These are phyloP conservation scores for Cybosia mesomella DNA, from an alignment of 2,888 invertebrate species.

Conservation along the genomic window DNA sequence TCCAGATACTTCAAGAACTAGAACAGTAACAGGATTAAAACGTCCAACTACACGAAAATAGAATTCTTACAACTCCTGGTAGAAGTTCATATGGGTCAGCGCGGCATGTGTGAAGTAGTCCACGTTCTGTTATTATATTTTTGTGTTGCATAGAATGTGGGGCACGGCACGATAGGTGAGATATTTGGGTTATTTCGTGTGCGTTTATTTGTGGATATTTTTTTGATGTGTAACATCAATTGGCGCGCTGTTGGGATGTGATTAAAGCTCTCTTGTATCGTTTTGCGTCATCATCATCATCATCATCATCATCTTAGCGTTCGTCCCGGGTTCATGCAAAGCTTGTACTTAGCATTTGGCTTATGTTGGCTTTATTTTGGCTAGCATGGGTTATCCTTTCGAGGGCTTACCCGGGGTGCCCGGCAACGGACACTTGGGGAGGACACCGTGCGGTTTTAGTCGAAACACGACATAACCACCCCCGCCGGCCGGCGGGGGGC, in stretches of 20 bases:
- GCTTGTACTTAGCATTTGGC: too few relatives aligned
- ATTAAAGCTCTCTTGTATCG: background rate
- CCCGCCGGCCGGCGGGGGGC: too few relatives aligned
- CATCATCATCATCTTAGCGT: too few relatives aligned
- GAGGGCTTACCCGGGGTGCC: too few relatives aligned
- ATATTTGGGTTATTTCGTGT: constrained; percentile 10
- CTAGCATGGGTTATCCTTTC: too few relatives aligned
- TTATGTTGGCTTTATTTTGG: too few relatives aligned
- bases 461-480: too few relatives aligned
- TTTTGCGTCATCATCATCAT: background rate
- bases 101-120: constrained; percentile 6
- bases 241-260: background rate
- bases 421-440: too few relatives aligned
- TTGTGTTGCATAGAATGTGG: constrained; percentile 16
- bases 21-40: constrained; percentile 48
- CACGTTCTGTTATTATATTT: constrained; percentile 20
- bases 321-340: background rate
- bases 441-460: too few relatives aligned
- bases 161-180: background rate
- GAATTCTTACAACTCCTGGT: constrained; percentile 28
- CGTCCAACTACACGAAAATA: constrained; percentile 40
- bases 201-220: constrained; percentile 1
- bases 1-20: constrained; percentile 34
- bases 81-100: constrained; percentile 26
- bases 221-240: background rate